These are phyloP conservation scores for Alloscopus bannaensis DNA, from an alignment of 2,888 invertebrate species.

Conservation along the genomic window DNA sequence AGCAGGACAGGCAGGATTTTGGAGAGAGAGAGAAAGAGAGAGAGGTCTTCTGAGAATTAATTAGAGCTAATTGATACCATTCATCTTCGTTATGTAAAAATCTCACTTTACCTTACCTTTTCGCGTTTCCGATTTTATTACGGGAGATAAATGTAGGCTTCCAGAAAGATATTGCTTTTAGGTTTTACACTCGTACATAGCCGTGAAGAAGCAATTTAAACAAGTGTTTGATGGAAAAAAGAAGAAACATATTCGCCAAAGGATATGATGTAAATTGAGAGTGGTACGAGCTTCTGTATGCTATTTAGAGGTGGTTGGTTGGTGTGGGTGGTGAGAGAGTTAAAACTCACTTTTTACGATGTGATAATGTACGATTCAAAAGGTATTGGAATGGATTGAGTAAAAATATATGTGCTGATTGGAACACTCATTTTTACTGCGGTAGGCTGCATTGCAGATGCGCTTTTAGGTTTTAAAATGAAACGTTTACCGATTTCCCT, in stretches of 20 bases:
- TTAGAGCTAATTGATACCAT: constrained; percentile 73
- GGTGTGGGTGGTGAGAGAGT: too few relatives aligned
- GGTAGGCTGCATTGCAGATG: too few relatives aligned
- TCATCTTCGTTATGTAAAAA: constrained; percentile 73
- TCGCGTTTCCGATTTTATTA: constrained; percentile 40
- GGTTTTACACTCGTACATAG: background rate
- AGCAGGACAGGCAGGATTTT: constrained; percentile 63
- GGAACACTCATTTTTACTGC: too few relatives aligned
- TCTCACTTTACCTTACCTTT: constrained; percentile 69
- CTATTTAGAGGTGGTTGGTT: background rate
- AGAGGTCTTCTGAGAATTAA: constrained; percentile 73
- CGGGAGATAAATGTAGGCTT: background rate
- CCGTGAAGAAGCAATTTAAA: background rate
- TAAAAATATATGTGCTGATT: too few relatives aligned
- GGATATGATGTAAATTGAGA: background rate
- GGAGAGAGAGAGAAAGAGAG: constrained; percentile 27
- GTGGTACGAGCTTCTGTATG: background rate
- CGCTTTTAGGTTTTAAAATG: too few relatives aligned
- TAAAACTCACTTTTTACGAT: too few relatives aligned
- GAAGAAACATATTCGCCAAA: background rate
- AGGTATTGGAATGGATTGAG: too few relatives aligned
- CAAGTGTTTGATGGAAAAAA: background rate
- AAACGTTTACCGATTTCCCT: too few relatives aligned
- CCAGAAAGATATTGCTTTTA: too few relatives aligned
- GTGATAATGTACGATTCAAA: too few relatives aligned